Percentiles rank a stretch among this genome's conserved stretches.
These are phyloP conservation scores for Drosophila silvestris DNA, from an alignment of 2,888 invertebrate genomes.

Conservation along the genomic window DNA sequence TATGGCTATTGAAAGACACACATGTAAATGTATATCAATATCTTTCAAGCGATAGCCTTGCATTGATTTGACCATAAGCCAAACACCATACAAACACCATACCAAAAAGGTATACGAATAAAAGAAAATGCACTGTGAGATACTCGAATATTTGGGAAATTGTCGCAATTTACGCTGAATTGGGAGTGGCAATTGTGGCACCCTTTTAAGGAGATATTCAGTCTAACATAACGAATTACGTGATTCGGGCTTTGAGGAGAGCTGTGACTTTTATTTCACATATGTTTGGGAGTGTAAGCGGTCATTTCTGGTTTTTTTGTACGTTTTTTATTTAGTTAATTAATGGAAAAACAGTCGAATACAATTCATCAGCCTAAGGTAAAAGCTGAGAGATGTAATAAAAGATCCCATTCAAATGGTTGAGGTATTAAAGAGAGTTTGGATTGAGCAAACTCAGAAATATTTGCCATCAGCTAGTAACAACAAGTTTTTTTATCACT, in stretches of 20 bases:
- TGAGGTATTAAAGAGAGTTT: neutral
- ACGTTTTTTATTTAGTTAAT: neutral
- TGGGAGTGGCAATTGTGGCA: conserved; percentile 10
- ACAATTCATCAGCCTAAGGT: neutral
- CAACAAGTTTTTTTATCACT: neutral
- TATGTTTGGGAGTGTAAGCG: neutral
- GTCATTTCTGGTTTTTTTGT: neutral
- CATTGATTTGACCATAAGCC: neutral
- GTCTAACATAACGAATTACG: conserved; percentile 4
- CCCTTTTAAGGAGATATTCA: conserved; percentile 16
- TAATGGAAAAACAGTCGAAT: neutral
- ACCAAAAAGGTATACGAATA: neutral
- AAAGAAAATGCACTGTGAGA: conserved; percentile 1
- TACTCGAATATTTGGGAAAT: neutral
- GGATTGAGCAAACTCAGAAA: neutral
- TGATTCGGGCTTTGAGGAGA: neutral
- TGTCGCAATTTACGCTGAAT: conserved; percentile 1
- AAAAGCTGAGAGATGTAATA: neutral
- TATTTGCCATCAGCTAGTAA: neutral
- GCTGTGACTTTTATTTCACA: neutral
- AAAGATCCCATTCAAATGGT: neutral
- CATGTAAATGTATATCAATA: conserved; percentile 5
- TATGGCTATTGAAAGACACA: conserved; percentile 4
- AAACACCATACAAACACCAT: neutral
- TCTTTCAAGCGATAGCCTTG: conserved; percentile 8